These are phyloP conservation scores for Vanessa cardui DNA, from an alignment of 2,888 invertebrate species.

Conservation along the genomic window DNA sequence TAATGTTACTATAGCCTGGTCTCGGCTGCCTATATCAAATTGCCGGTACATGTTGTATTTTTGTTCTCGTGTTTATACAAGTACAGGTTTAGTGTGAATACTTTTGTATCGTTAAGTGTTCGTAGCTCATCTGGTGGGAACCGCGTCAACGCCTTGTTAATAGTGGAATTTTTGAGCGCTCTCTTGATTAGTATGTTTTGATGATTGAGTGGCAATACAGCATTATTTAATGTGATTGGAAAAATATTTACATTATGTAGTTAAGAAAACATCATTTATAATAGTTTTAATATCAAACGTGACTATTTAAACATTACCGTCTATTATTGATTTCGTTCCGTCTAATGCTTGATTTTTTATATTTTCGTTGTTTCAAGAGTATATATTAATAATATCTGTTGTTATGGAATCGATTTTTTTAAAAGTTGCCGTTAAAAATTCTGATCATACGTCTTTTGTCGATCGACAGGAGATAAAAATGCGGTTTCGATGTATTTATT, in stretches of 20 bases:
- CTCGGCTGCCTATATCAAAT: slow-evolving; percentile 40
- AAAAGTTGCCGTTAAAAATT: slow-evolving; percentile 53
- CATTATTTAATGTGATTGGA: slow-evolving; percentile 7
- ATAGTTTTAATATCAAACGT: background rate
- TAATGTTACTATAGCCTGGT: slow-evolving; percentile 54
- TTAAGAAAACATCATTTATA: background rate
- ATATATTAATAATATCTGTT: background rate
- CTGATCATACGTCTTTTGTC: slow-evolving; percentile 60
- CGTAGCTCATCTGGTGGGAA: slow-evolving; percentile 33
- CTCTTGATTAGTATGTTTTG: slow-evolving; percentile 28
- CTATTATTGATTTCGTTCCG: background rate
- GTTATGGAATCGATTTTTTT: slow-evolving; percentile 6
- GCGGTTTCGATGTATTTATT: slow-evolving; percentile 57
- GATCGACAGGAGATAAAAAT: slow-evolving; percentile 67
- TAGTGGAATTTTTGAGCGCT: slow-evolving; percentile 24
- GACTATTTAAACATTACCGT: background rate
- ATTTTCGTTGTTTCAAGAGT: no score
- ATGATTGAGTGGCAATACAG: slow-evolving; percentile 12
- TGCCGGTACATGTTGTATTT: slow-evolving; percentile 32
- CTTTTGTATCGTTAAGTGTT: slow-evolving; percentile 32
- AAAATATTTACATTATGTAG: slow-evolving; percentile 3
- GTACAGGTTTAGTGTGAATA: slow-evolving; percentile 36
- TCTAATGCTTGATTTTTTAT: background rate
- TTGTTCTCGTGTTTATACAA: slow-evolving; percentile 28
- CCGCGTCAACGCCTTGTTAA: slow-evolving; percentile 25